phyloP scores from a whole-genome alignment of 1,140 invertebrate genomes.

The Anastatus disparis region DNA sequence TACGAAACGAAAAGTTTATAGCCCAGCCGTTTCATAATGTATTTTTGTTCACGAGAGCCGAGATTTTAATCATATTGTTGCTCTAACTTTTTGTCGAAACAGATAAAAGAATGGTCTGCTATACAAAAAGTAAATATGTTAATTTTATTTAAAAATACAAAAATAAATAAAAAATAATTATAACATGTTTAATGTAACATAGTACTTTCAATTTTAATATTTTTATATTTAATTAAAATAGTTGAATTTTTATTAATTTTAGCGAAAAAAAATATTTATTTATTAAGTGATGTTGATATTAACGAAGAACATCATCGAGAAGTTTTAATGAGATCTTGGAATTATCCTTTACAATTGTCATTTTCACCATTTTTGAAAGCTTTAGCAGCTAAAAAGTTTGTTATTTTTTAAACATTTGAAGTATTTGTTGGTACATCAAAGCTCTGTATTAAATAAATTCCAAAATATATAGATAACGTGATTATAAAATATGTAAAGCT shows the following conservation, averaged over 20 bases:
- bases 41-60: too few relatives aligned
- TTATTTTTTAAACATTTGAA: conserved; percentile 96
- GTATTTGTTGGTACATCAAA: conserved; percentile 78
- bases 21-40: too few relatives aligned
- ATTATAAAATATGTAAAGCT: conserved; percentile 33
- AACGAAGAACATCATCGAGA: conserved; percentile 87
- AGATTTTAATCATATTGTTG: too few relatives aligned
- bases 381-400: conserved; percentile 94
- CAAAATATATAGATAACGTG: conserved; percentile 91
- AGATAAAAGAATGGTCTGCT: conserved; percentile 77
- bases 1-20: too few relatives aligned
- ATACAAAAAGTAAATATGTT: conserved; percentile 69
- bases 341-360: conserved; percentile 92
- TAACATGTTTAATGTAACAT: neutral
- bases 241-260: too few relatives aligned
- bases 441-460: conserved; percentile 81
- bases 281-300: conserved; percentile 79
- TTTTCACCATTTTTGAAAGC: conserved; percentile 82
- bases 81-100: too few relatives aligned
- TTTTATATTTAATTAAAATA: neutral
- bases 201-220: conserved; percentile 45
- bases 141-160: neutral
- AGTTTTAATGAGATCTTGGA: conserved; percentile 94
- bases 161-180: too few relatives aligned
- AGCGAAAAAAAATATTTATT: conserved; percentile 76